Base-by-base conservation (phyloP, 2,113 vertebrate genomes). In the Passer domesticus region DNA sequence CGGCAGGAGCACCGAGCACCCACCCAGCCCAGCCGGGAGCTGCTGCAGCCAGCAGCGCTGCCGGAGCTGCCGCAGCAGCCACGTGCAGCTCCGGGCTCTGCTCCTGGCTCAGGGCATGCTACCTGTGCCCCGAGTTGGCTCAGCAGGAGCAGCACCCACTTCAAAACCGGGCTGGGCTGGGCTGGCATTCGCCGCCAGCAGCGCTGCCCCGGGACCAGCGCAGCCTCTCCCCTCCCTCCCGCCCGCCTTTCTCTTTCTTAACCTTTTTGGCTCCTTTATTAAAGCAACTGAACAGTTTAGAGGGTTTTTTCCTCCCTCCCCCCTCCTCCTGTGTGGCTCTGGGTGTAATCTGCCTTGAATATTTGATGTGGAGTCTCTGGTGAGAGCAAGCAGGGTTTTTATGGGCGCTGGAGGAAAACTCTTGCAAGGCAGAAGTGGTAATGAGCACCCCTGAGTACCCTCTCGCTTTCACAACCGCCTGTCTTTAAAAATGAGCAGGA, bases 371-470 rank as follows among this genome's bases (percentile, higher is more conserved):
- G 76, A 80, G 19, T 83, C 95, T 88, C 88, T 9, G 7, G 44
- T 5, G 86, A 94, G 92, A 14, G 53, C 1, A 2, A 62, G 15
- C 62, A 20, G 94, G 66, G 76, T 55, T 94, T 94, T 87, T 85
- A 88, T 4, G 53, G 96, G 90, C 89, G 62, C 52, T n/a, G 84
- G 70, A 95, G 94, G 87, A 74, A 50, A 95, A 66, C 64, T 95
- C 90, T 69, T 1, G 87, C 60, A 37, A 72, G 67, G 79, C 55
- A 94, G 96, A 77, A 95, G 89, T 60, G 44, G 87, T 97, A 97
- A 98, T 97, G 96, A 97, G 94, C 30, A 96, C 95, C 95, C 81
- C 91, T 64, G 96, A 95, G 97, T 87, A 70, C 90, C 90, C 87
- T 73, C 90, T 56, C 33, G 10, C 31, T 63, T 88, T 56, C 92